phyloP scores from a whole-genome alignment of 1,140 invertebrate genomes.

The Euura lappo region DNA sequence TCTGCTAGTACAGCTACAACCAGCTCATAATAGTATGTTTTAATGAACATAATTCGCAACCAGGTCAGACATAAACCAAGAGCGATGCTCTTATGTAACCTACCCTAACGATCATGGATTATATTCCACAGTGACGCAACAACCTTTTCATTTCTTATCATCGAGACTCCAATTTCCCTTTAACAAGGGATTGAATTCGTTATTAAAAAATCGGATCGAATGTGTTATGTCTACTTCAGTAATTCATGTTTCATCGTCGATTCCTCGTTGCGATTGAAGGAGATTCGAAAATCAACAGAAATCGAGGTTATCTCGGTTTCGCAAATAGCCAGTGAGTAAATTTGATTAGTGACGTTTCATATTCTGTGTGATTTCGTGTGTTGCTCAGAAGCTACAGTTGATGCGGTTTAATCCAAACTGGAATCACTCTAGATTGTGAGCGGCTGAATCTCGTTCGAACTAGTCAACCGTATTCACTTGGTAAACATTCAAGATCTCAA shows the following conservation, averaged over 20 bases:
- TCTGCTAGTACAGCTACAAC: not conserved
- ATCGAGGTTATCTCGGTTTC: too few relatives aligned
- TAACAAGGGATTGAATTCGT: not conserved
- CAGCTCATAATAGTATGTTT: not conserved
- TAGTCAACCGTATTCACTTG: not conserved
- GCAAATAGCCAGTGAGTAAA: too few relatives aligned
- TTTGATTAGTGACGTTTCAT: too few relatives aligned
- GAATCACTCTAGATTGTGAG: not conserved
- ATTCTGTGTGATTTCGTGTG: too few relatives aligned
- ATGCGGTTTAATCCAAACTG: not conserved
- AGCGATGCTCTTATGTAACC: not conserved
- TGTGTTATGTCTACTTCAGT: too few relatives aligned
- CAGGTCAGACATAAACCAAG: not conserved
- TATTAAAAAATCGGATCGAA: not conserved
- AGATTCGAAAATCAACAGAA: too few relatives aligned
- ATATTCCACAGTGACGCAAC: not conserved
- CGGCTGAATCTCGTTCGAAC: not conserved
- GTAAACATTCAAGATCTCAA: not conserved
- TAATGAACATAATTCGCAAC: not conserved
- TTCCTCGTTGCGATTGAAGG: too few relatives aligned
- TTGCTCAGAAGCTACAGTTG: too few relatives aligned
- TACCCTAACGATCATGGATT: not conserved
- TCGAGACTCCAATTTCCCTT: not conserved
- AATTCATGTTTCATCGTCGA: too few relatives aligned
- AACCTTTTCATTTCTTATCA: constrained; percentile 5